These are phyloP conservation scores for Diprion similis DNA, from an alignment of 1,140 invertebrate genomes.

Conservation along the genomic window DNA sequence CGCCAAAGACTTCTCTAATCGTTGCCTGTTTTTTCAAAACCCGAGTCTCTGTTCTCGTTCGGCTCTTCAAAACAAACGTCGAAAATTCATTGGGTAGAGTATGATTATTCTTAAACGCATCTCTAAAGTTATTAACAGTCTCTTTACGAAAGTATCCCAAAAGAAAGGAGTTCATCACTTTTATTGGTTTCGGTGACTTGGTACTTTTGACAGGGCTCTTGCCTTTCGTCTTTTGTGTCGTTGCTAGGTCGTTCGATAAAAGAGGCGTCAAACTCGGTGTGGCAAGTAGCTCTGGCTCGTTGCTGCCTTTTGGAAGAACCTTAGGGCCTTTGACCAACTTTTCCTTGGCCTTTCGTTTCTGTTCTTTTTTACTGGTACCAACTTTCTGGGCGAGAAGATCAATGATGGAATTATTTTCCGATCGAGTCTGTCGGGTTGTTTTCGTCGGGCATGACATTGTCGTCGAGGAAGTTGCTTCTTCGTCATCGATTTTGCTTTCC, in stretches of 20 bases:
- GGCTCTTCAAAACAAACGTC: slow-evolving; percentile 74
- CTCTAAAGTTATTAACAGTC: slow-evolving; percentile 72
- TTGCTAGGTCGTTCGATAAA: slow-evolving; percentile 52
- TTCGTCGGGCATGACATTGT: slow-evolving; percentile 63
- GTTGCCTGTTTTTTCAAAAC: slow-evolving; percentile 78
- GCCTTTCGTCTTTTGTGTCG: slow-evolving; percentile 52
- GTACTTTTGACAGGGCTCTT: slow-evolving; percentile 61
- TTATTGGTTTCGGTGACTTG: slow-evolving; percentile 60
- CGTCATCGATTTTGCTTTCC: slow-evolving; percentile 70
- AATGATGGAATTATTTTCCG: slow-evolving; percentile 67
- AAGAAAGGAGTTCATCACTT: slow-evolving; percentile 62
- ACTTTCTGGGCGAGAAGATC: slow-evolving; percentile 71
- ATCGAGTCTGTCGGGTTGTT: slow-evolving; percentile 38
- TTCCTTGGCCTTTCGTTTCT: slow-evolving; percentile 63
- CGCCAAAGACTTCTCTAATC: slow-evolving; percentile 81
- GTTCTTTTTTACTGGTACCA: slow-evolving; percentile 61
- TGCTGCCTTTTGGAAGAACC: slow-evolving; percentile 41
- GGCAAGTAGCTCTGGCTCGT: slow-evolving; percentile 68
- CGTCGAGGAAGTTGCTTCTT: slow-evolving; percentile 69
- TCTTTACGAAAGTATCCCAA: slow-evolving; percentile 74
- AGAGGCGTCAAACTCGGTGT: slow-evolving; percentile 59
- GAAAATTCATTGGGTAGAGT: slow-evolving; percentile 68
- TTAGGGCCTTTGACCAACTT: slow-evolving; percentile 39
- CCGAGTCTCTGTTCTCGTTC: slow-evolving; percentile 79
- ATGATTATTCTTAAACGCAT: slow-evolving; percentile 72